Percentiles rank a stretch among this genome's conserved stretches.
These are phyloP conservation scores for Yponomeuta cagnagella DNA, from an alignment of 2,888 invertebrate genomes.

Conservation along the genomic window DNA sequence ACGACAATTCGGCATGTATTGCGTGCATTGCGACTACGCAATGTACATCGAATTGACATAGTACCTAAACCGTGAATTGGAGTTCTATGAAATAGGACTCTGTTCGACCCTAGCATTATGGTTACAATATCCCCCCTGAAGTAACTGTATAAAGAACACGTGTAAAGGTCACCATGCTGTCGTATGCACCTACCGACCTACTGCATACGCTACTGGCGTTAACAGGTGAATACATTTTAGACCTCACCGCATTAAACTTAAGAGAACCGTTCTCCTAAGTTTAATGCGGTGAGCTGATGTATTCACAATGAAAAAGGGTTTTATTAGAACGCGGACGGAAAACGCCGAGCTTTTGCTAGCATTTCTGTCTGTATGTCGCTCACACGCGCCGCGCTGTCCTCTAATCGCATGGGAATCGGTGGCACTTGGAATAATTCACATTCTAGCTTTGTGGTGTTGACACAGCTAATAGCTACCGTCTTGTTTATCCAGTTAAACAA, in stretches of 20 bases:
- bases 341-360: neutral
- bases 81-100: no score
- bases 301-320: neutral
- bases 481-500: constrained; percentile 10
- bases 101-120: no score
- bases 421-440: constrained; percentile 48
- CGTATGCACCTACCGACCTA: neutral
- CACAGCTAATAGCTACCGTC: constrained; percentile 13
- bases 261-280: no score
- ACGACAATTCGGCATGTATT: no score
- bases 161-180: neutral
- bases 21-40: no score
- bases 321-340: neutral
- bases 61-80: no score
- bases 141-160: no score
- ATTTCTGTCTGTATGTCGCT: constrained; percentile 2
- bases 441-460: constrained; percentile 32
- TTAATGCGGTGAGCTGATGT: neutral
- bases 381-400: constrained; percentile 4
- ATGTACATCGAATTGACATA: no score
- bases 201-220: neutral
- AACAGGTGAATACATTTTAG: neutral
- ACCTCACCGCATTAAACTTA: no score
- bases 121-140: no score
- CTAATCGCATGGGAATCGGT: constrained; percentile 47